Percentiles rank a stretch among this genome's conserved stretches.
These are phyloP conservation scores for Isurus oxyrinchus DNA, from an alignment of 2,113 vertebrate genomes.

Conservation along the genomic window DNA sequence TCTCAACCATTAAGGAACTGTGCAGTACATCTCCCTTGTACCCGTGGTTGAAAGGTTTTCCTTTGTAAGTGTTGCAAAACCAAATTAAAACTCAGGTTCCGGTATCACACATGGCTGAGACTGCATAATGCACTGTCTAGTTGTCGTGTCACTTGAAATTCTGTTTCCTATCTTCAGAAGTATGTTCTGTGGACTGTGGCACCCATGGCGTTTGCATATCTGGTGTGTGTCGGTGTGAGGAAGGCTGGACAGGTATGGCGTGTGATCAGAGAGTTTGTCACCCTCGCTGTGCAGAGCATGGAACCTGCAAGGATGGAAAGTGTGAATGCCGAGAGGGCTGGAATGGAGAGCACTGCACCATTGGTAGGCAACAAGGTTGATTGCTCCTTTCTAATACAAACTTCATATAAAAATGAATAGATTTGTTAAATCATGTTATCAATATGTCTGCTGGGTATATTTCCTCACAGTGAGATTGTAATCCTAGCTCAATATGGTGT, in stretches of 20 bases:
- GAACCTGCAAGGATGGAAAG: slow-evolving; percentile 97
- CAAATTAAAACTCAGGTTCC: slow-evolving; percentile 19
- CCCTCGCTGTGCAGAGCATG: slow-evolving; percentile 94
- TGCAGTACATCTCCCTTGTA: neutral
- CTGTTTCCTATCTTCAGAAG: slow-evolving; percentile 64
- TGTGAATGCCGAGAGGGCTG: slow-evolving; percentile 99
- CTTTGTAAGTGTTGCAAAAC: neutral
- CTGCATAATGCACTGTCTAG: neutral
- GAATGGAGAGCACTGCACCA: slow-evolving; percentile 99
- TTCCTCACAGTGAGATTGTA: neutral
- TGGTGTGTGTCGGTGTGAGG: slow-evolving; percentile 91
- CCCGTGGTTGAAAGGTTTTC: neutral
- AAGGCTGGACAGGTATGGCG: slow-evolving; percentile 89
- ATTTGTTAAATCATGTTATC: neutral
- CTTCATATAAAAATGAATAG: neutral
- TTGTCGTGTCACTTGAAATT: neutral
- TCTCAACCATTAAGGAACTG: neutral
- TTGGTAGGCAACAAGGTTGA: slow-evolving; percentile 73
- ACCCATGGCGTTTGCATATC: slow-evolving; percentile 95
- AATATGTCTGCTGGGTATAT: neutral
- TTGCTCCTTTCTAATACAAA: slow-evolving; percentile 10
- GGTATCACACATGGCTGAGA: slow-evolving; percentile 29
- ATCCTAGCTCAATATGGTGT: neutral
- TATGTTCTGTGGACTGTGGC: slow-evolving; percentile 95
- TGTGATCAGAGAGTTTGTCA: slow-evolving; percentile 97